phyloP scores from a whole-genome alignment of 2,797 vertebrate species.

The Alca torda region DNA sequence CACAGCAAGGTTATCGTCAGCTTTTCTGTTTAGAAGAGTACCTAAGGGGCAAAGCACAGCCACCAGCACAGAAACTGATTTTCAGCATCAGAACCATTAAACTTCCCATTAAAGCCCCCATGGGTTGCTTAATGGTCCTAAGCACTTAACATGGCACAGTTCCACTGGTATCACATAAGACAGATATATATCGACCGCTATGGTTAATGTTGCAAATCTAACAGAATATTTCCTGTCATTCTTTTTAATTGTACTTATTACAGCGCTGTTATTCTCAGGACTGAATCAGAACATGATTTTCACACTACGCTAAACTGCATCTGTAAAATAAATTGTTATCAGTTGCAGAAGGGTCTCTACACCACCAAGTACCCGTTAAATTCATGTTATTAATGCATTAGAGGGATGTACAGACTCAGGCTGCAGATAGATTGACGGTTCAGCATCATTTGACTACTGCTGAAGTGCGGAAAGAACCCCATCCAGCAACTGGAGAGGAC shows the following conservation, averaged over 20 bases:
- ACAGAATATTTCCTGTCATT: not conserved
- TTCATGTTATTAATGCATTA: not conserved
- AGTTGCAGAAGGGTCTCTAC: not conserved
- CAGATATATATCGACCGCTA: not conserved
- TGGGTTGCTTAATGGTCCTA: constrained; percentile 2
- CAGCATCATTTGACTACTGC: not conserved
- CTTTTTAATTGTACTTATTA: not conserved
- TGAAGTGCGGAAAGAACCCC: not conserved
- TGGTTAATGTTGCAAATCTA: constrained; percentile 41
- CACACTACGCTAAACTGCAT: not conserved
- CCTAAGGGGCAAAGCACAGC: not conserved
- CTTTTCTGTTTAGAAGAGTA: not conserved
- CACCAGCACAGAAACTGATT: constrained; percentile 12
- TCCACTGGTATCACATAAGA: not conserved
- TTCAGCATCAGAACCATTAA: constrained; percentile 20
- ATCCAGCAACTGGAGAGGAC: not conserved
- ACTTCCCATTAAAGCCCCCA: not conserved
- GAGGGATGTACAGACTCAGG: not conserved
- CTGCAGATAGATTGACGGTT: not conserved
- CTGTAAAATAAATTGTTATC: not conserved
- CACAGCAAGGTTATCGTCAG: not conserved
- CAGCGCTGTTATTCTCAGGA: not conserved
- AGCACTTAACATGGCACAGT: not conserved
- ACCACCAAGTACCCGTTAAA: not conserved
- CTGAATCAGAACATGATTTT: not conserved